Percentiles rank a stretch among this genome's conserved stretches.
Conservation (phyloP, 2,888 invertebrate species). For the Melanargia galathea region DNA sequence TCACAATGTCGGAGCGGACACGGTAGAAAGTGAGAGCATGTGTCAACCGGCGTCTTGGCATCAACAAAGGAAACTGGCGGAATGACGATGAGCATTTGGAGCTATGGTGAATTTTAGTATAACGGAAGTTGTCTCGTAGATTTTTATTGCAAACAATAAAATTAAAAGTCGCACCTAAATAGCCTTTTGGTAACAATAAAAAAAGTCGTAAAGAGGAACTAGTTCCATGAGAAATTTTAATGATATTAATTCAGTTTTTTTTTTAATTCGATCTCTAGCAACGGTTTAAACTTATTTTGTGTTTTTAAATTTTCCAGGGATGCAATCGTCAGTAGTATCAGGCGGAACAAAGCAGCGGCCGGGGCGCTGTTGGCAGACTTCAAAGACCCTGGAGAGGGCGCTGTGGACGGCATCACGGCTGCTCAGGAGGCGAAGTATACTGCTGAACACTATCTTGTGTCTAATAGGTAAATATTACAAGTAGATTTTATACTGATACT, state of each 20-base stretch:
- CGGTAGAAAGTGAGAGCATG: conserved; percentile 45
- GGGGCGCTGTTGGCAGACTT: conserved; percentile 87
- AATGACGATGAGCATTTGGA: conserved; percentile 8
- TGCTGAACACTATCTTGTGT: conserved; percentile 71
- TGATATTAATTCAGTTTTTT: not conserved
- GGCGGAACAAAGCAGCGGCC: conserved; percentile 86
- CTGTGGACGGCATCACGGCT: conserved; percentile 81
- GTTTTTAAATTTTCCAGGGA: conserved; percentile 70
- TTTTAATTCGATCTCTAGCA: not conserved
- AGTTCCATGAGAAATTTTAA: not conserved
- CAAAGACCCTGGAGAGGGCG: conserved; percentile 82
- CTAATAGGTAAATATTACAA: conserved; percentile 63
- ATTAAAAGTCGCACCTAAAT: not conserved
- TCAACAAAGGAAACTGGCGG: conserved; percentile 16
- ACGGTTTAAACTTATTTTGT: too few relatives aligned
- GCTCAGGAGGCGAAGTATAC: conserved; percentile 79
- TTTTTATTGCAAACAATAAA: conserved; percentile 6
- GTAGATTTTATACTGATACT: not conserved
- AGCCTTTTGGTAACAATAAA: conserved; percentile 7
- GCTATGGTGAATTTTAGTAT: conserved; percentile 4
- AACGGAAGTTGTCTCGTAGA: not conserved
- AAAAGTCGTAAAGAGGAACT: not conserved
- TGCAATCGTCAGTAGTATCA: conserved; percentile 81
- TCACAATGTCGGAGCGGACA: conserved; percentile 22
- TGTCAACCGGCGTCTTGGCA: conserved; percentile 18